Base-by-base conservation (phyloP, 2,888 invertebrate species). In the Myathropa florea region DNA sequence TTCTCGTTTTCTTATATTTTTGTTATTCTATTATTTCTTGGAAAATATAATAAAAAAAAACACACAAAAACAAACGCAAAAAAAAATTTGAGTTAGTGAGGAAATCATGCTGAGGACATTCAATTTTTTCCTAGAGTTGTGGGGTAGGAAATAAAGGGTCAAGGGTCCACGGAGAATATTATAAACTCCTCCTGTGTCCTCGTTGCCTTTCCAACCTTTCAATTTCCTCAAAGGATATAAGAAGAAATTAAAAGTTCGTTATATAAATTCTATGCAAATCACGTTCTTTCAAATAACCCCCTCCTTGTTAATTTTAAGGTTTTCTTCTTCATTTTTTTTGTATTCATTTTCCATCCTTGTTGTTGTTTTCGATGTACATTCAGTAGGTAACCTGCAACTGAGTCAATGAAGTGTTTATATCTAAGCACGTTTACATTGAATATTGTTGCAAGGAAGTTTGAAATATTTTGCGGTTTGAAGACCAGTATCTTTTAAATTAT, bases 211-310 rank as follows among this genome's bases (percentile, higher is more conserved):
- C 9, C 68, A 70, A 59, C 68, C 75, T 73, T 81, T 81, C 75
- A 81, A 81, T 81, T 81, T 81, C 81, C 75, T 81, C 68, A 70
- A 68, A 75, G 75, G 75, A 63, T 75, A 70, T 75, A 73, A 81
- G 63, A 81, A 75, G 75, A 75, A 81, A 75, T 81, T 81, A 64
- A 81, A 75, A 81, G 30, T 68, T 75, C 81, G 81, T 75, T 81
- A 81, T 68, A 75, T 63, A 63, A 70, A 75, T 81, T 81, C 39
- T 81, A 81, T 81, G 81, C 81, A 81, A 81, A 81, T 81, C 67
- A 80, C 81, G 75, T 70, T 68, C 55, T 65, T 65, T 65, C 46
- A 70, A 59, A 64, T 64, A 24, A 0, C 12, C 28, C 24, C 23
- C 28, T 65, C 18, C 14, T 68, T 18, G 14, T 59, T 65, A 57